These are phyloP conservation scores for Doryteuthis pealeii DNA, from an alignment of 1,140 invertebrate genomes.

Conservation along the genomic window DNA sequence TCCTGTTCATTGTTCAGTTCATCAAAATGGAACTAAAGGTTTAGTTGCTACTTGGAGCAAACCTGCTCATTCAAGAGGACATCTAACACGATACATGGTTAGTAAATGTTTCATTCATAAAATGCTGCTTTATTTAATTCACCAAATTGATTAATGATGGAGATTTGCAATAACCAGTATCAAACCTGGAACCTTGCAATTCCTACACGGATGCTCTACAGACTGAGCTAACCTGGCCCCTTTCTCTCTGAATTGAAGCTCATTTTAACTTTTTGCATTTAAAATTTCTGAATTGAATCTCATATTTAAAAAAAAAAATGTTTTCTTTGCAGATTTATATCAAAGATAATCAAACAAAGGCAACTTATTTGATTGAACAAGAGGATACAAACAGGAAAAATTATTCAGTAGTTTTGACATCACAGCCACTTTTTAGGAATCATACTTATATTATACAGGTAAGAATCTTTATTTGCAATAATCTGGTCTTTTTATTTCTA, in stretches of 20 bases:
- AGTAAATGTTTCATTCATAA: neutral
- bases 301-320: too few relatives aligned
- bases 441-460: neutral
- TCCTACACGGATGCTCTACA: too few relatives aligned
- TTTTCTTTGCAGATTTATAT: neutral
- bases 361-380: neutral
- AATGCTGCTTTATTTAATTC: too few relatives aligned
- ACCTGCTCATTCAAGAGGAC: neutral
- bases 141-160: too few relatives aligned
- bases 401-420: neutral
- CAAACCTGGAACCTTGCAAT: too few relatives aligned
- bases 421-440: neutral
- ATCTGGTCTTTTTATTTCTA: too few relatives aligned
- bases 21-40: neutral
- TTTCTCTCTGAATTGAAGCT: too few relatives aligned
- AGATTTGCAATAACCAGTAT: too few relatives aligned
- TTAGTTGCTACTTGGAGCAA: neutral
- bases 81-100: neutral
- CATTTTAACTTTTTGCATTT: too few relatives aligned
- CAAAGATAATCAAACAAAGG: neutral
- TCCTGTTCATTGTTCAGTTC: slow-evolving; percentile 1
- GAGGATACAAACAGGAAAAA: neutral
- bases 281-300: too few relatives aligned
- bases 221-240: too few relatives aligned
- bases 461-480: too few relatives aligned